Evolutionary conservation across 2,888 invertebrate species (phyloP).

Genomic region (Drosophila acutilabella): DNA sequence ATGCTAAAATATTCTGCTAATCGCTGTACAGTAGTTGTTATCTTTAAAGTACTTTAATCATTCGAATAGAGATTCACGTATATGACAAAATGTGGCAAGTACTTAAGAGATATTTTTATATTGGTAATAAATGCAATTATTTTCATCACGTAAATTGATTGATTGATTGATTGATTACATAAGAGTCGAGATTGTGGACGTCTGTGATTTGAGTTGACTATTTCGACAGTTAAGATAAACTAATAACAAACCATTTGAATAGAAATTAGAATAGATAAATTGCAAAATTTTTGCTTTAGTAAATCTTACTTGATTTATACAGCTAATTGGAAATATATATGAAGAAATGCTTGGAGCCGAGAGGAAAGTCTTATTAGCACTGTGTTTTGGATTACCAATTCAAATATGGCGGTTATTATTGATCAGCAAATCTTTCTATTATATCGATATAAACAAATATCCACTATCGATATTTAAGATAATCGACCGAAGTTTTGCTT

Average conservation of each 20-base stretch:
- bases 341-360: no score
- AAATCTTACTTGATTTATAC: not conserved
- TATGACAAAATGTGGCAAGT: conserved; percentile 36
- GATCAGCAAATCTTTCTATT: not conserved
- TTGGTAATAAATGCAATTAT: conserved; percentile 47
- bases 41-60: conserved; percentile 21
- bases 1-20: conserved; percentile 6
- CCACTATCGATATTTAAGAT: conserved; percentile 34
- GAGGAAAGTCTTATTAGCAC: not conserved
- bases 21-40: not conserved
- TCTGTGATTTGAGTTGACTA: not conserved
- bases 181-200: no score
- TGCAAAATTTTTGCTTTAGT: no score
- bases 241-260: not conserved
- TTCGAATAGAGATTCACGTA: conserved; percentile 53
- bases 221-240: conserved; percentile 7
- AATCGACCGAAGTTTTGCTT: conserved; percentile 26
- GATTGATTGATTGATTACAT: conserved; percentile 31
- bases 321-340: not conserved
- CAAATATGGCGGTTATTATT: conserved; percentile 36
- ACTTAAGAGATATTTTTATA: conserved; percentile 54
- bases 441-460: conserved; percentile 35
- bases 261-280: not conserved
- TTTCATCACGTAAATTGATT: conserved; percentile 44
- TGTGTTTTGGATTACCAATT: not conserved